phyloP scores from a whole-genome alignment of 2,113 vertebrate species.

The Erinaceus europaeus region DNA sequence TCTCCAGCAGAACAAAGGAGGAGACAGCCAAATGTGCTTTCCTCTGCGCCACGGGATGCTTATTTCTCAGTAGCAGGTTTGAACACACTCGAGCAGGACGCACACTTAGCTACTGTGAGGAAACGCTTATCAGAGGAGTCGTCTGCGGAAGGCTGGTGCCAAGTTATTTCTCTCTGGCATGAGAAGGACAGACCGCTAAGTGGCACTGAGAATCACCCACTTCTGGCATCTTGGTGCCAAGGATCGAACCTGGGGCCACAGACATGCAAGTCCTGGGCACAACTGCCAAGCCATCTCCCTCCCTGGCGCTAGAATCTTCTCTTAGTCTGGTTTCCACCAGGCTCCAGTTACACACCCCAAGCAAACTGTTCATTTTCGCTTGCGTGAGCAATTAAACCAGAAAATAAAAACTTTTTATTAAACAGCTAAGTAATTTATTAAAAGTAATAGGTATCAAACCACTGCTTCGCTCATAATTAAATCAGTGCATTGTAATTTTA shows the following conservation, averaged over 20 bases:
- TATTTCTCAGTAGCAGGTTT: background rate
- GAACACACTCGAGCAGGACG: background rate
- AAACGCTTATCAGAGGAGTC: too few relatives aligned
- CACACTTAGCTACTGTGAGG: too few relatives aligned
- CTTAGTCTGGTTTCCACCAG: background rate
- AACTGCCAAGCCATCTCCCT: too few relatives aligned
- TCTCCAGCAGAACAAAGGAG: background rate
- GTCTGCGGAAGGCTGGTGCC: too few relatives aligned
- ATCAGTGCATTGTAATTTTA: constrained; percentile 19
- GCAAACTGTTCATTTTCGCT: background rate
- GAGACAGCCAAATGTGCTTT: background rate
- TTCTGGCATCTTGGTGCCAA: too few relatives aligned
- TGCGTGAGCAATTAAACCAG: constrained; percentile 20
- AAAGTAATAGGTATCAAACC: constrained; percentile 1
- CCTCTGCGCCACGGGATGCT: background rate
- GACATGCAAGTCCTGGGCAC: too few relatives aligned
- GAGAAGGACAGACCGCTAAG: too few relatives aligned
- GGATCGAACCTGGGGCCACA: too few relatives aligned
- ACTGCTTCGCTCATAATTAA: constrained; percentile 18
- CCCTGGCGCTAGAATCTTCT: too few relatives aligned
- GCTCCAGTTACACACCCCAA: background rate
- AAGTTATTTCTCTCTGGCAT: too few relatives aligned
- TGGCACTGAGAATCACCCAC: too few relatives aligned
- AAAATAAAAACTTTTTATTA: constrained; percentile 58
- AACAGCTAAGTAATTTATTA: constrained; percentile 51